A percentile compares a stretch with the other conserved stretches of the same genome.
Evolutionary conservation across 2,888 invertebrate species (phyloP).

Genomic region (Lasius fuliginosus): DNA sequence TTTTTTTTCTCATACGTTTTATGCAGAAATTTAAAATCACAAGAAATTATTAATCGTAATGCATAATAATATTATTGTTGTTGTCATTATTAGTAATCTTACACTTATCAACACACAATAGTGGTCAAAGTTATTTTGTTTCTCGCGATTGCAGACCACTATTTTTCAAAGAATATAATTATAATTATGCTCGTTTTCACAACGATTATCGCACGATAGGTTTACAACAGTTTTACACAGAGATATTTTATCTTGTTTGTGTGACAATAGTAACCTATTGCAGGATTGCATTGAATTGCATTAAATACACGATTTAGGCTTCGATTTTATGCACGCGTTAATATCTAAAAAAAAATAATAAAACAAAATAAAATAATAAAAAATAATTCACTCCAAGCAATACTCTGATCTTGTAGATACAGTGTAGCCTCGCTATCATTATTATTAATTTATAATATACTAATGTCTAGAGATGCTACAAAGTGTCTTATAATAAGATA

Average conservation of each 20-base stretch:
- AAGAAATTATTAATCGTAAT: conserved; percentile 75
- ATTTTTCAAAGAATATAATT: conserved; percentile 21
- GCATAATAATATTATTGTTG: conserved; percentile 68
- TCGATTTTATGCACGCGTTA: conserved; percentile 63
- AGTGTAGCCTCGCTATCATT: conserved; percentile 63
- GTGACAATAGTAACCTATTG: conserved; percentile 51
- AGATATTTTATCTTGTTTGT: conserved; percentile 32
- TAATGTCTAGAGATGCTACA: neutral
- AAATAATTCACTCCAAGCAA: conserved; percentile 62
- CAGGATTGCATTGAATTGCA: conserved; percentile 65
- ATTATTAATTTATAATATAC: too few relatives aligned
- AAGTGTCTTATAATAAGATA: conserved; percentile 5
- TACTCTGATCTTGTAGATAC: conserved; percentile 59
- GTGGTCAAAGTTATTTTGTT: conserved; percentile 78
- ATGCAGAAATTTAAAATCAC: conserved; percentile 78
- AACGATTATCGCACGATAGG: conserved; percentile 31
- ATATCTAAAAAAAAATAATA: conserved; percentile 64
- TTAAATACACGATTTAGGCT: conserved; percentile 63
- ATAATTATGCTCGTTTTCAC: conserved; percentile 32
- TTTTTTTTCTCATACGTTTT: conserved; percentile 68
- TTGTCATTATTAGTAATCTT: conserved; percentile 78
- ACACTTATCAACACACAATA: conserved; percentile 79
- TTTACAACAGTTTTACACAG: conserved; percentile 16
- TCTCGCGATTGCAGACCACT: conserved; percentile 50
- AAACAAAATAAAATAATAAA: conserved; percentile 56